Conservation (phyloP, 2,113 vertebrate genomes). For the western clawed frog (Xenopus tropicalis) region DNA sequence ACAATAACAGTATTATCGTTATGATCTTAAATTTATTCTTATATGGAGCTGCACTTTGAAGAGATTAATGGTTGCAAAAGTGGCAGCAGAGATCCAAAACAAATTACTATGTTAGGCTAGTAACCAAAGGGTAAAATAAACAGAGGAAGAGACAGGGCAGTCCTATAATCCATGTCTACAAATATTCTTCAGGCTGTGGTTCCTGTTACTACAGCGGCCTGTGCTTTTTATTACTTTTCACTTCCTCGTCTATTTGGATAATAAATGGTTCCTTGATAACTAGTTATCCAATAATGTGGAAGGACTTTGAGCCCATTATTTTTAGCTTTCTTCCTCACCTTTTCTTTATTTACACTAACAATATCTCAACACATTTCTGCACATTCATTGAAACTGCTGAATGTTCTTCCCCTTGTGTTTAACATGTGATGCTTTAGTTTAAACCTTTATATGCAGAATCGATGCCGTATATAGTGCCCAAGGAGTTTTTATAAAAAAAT, state of each 20-base stretch:
- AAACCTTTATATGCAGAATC: no score
- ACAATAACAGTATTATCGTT: no score
- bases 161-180: constrained; percentile 36
- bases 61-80: background rate
- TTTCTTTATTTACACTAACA: constrained; percentile 10
- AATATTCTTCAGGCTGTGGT: constrained; percentile 12
- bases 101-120: constrained; percentile 22
- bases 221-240: constrained; percentile 25
- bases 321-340: background rate
- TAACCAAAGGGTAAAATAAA: constrained; percentile 27
- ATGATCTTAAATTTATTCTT: no score
- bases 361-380: background rate
- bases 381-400: background rate
- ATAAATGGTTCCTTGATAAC: constrained; percentile 23
- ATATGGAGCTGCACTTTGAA: background rate
- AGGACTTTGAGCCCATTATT: constrained; percentile 1
- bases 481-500: no score
- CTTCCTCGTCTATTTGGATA: constrained; percentile 27
- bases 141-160: constrained; percentile 28
- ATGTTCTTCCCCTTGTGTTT: background rate
- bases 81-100: constrained; percentile 10
- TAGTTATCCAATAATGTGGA: constrained; percentile 15
- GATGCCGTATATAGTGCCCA: no score
- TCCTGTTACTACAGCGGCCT: constrained; percentile 35
- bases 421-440: no score